A percentile compares a stretch with the other conserved stretches of the same genome.
Evolutionary conservation across 2,888 invertebrate species (phyloP).

Genomic region (Encarsia formosa): DNA sequence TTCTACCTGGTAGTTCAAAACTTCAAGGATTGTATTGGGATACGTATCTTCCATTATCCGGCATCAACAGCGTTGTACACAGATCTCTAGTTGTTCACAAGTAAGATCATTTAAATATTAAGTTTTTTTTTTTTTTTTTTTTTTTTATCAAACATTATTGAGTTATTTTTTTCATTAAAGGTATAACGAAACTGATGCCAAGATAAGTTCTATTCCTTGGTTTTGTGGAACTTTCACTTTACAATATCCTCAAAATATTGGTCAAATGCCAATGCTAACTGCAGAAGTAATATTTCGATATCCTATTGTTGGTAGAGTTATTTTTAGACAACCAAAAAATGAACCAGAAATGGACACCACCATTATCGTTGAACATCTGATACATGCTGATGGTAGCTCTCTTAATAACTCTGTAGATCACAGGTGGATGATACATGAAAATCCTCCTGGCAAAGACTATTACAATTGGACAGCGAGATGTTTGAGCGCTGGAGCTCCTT

Average conservation of each 20-base stretch:
- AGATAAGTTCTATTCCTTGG: slow-evolving; percentile 53
- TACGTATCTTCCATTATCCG: slow-evolving; percentile 77
- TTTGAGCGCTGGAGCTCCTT: slow-evolving; percentile 71
- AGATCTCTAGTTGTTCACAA: slow-evolving; percentile 75
- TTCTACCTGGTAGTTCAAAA: slow-evolving; percentile 69
- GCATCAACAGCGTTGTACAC: slow-evolving; percentile 73
- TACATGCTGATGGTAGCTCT: slow-evolving; percentile 81
- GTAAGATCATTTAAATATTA: slow-evolving; percentile 47
- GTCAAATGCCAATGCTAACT: slow-evolving; percentile 70
- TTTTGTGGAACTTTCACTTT: slow-evolving; percentile 64
- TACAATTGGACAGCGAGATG: slow-evolving; percentile 88
- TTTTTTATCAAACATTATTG: background rate
- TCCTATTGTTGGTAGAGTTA: slow-evolving; percentile 79
- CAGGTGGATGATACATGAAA: slow-evolving; percentile 78
- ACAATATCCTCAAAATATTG: slow-evolving; percentile 62
- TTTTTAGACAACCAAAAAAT: slow-evolving; percentile 76
- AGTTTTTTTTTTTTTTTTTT: background rate
- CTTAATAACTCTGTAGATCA: slow-evolving; percentile 71
- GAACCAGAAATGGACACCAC: slow-evolving; percentile 82
- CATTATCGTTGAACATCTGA: slow-evolving; percentile 75
- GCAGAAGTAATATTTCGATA: slow-evolving; percentile 80
- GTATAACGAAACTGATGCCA: slow-evolving; percentile 53
- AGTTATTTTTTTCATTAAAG: slow-evolving; percentile 45
- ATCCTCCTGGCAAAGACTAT: slow-evolving; percentile 78
- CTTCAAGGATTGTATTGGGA: slow-evolving; percentile 78